Conservation (phyloP, 2,888 invertebrate species). For the Torymus texanus region DNA sequence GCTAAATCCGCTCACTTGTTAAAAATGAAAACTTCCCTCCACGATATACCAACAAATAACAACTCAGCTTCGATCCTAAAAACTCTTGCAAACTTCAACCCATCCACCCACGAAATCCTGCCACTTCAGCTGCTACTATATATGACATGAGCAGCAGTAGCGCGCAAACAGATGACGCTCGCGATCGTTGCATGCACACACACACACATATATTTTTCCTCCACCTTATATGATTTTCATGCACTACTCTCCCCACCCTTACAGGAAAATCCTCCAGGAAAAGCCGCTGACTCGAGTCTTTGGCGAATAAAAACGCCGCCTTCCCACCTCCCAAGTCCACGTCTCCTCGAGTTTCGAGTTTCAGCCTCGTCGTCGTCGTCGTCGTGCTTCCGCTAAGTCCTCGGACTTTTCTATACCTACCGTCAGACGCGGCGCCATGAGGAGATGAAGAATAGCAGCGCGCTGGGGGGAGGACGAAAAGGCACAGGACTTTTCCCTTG, state of each 20-base stretch:
- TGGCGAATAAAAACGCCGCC: background rate
- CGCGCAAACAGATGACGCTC: no score
- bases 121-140: no score
- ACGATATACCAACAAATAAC: no score
- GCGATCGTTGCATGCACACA: background rate
- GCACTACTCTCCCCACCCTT: background rate
- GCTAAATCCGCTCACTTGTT: no score
- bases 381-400: conserved; percentile 43
- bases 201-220: background rate
- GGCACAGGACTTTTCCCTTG: conserved; percentile 29
- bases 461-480: conserved; percentile 8
- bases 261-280: conserved; percentile 31
- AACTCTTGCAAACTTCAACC: no score
- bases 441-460: conserved; percentile 45
- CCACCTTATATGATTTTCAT: conserved; percentile 39
- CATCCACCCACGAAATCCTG: no score
- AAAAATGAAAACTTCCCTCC: no score
- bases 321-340: background rate
- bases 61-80: no score
- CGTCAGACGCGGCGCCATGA: background rate
- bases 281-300: conserved; percentile 32
- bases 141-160: no score
- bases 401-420: conserved; percentile 19
- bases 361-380: conserved; percentile 43
- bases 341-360: conserved; percentile 44